Evolutionary conservation across 53 echinoderm and acorn worm genomes (phyloP).

Genomic region (Paelopatides confundens): DNA sequence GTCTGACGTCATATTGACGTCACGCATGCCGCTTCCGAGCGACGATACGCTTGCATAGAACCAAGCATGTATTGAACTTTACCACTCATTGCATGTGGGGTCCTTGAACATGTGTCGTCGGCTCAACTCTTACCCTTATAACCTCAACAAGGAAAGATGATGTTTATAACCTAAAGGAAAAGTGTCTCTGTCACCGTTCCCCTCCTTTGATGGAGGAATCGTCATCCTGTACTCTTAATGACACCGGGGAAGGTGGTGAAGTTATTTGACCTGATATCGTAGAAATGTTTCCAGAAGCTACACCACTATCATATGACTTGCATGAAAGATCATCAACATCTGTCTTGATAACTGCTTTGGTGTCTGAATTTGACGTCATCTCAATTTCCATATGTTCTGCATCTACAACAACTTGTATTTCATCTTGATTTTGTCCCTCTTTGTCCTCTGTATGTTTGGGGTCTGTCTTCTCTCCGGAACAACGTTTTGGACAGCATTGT

Average conservation of each 20-base stretch:
- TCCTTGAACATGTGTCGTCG: no score
- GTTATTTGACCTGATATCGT: slow-evolving; percentile 35
- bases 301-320: background rate
- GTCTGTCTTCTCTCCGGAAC: slow-evolving; percentile 12
- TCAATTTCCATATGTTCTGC: background rate
- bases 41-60: no score
- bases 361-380: background rate
- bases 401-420: background rate
- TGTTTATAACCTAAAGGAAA: no score
- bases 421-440: background rate
- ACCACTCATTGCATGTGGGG: no score
- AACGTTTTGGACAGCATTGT: slow-evolving; percentile 5
- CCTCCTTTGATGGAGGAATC: background rate
- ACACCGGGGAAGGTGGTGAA: background rate
- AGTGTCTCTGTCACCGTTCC: background rate
- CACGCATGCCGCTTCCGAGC: no score
- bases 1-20: no score
- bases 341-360: background rate
- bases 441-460: background rate
- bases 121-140: no score
- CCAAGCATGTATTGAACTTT: no score
- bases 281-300: slow-evolving; percentile 3
- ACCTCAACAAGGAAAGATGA: no score
- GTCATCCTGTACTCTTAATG: background rate
- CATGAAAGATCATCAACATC: background rate